phyloP scores from a whole-genome alignment of 2,888 invertebrate species.

The Coelopa pilipes region DNA sequence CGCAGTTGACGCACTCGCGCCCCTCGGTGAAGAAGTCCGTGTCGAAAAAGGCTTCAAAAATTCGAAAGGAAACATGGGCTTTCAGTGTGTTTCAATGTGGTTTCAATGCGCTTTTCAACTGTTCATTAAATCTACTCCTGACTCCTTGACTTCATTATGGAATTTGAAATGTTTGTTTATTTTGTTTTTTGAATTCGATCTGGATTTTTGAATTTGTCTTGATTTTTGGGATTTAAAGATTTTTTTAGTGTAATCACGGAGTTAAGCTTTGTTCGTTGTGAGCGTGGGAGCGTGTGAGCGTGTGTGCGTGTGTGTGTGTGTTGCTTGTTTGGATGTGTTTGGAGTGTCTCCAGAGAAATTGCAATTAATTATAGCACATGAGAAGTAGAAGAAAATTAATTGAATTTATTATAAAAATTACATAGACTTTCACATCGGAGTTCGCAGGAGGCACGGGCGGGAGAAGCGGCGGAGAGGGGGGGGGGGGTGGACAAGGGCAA shows the following conservation, averaged over 20 bases:
- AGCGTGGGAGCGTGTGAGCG: background rate
- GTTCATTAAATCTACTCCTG: background rate
- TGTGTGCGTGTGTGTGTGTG: background rate
- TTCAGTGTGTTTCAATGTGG: background rate
- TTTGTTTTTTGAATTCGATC: conserved; percentile 40
- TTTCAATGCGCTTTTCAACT: background rate
- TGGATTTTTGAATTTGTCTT: conserved; percentile 32
- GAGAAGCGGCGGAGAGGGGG: too few relatives aligned
- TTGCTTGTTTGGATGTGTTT: conserved; percentile 38
- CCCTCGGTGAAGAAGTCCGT: conserved; percentile 78
- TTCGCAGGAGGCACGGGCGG: too few relatives aligned
- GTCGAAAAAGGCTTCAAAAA: conserved; percentile 67
- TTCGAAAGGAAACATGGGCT: conserved; percentile 37
- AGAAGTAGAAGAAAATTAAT: conserved; percentile 58
- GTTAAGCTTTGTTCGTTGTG: too few relatives aligned
- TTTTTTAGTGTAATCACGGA: conserved; percentile 40
- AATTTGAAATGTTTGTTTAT: conserved; percentile 36
- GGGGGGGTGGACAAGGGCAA: too few relatives aligned
- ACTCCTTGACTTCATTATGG: too few relatives aligned
- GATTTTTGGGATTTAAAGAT: conserved; percentile 21
- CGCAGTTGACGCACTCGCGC: conserved; percentile 98
- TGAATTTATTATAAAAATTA: conserved; percentile 64
- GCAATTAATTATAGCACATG: too few relatives aligned
- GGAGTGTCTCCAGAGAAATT: too few relatives aligned
- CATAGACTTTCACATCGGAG: too few relatives aligned